phyloP scores from a whole-genome alignment of 1,140 invertebrate genomes.

The Copidosoma floridanum region DNA sequence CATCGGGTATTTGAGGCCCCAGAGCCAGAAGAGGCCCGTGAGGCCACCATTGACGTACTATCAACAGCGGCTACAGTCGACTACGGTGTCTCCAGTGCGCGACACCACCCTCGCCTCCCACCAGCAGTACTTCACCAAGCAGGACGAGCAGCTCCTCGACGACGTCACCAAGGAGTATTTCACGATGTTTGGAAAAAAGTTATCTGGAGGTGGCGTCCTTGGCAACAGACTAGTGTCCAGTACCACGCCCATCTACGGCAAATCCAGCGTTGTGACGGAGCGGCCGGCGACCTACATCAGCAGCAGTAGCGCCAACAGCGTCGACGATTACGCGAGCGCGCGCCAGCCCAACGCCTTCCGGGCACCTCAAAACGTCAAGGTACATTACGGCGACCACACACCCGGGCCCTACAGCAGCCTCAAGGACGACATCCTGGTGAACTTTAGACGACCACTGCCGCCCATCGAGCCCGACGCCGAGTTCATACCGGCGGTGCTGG shows the following conservation, averaged over 20 bases:
- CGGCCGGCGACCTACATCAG: constrained; percentile 44
- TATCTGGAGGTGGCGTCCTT: constrained; percentile 55
- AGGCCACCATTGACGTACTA: background rate
- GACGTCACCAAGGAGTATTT: constrained; percentile 77
- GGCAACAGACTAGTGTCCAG: no score
- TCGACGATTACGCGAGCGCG: background rate
- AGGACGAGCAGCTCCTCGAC: constrained; percentile 69
- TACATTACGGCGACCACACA: constrained; percentile 47
- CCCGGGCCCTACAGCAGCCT: constrained; percentile 55
- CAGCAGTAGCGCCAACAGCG: background rate
- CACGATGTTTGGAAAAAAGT: constrained; percentile 72
- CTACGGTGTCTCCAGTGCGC: constrained; percentile 33
- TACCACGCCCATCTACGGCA: constrained; percentile 60
- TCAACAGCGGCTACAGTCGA: background rate
- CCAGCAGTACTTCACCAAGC: constrained; percentile 69
- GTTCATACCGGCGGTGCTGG: constrained; percentile 61
- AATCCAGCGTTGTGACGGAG: constrained; percentile 53
- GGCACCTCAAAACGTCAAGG: constrained; percentile 45
- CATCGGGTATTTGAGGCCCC: no score
- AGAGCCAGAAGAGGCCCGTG: background rate
- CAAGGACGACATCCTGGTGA: constrained; percentile 54
- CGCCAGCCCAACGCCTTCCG: constrained; percentile 37
- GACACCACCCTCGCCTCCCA: constrained; percentile 63
- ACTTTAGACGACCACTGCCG: constrained; percentile 56
- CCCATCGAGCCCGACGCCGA: constrained; percentile 60